phyloP scores from a whole-genome alignment of 2,797 vertebrate species.

The Danio albolineatus region DNA sequence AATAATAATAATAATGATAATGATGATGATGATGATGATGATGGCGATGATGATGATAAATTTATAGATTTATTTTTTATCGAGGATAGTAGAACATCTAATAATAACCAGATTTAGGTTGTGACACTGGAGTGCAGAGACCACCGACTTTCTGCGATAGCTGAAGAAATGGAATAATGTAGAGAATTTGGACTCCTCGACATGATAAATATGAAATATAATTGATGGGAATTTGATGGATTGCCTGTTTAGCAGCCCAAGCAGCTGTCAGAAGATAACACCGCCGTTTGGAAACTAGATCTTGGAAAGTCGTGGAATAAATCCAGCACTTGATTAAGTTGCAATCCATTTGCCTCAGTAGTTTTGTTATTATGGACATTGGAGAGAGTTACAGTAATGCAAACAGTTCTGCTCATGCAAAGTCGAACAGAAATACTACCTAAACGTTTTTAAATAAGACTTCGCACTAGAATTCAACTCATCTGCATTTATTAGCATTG shows the following conservation, averaged over 20 bases:
- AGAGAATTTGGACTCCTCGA: constrained; percentile 5
- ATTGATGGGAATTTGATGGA: constrained; percentile 42
- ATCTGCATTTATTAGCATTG: not conserved
- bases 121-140: not conserved
- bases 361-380: not conserved
- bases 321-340: constrained; percentile 1
- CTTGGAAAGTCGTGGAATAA: constrained; percentile 20
- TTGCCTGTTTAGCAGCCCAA: constrained; percentile 13
- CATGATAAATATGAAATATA: constrained; percentile 43
- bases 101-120: not conserved
- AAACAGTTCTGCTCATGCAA: not conserved
- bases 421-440: not conserved
- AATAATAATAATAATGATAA: no score
- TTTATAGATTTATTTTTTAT: no score
- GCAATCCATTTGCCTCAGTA: not conserved
- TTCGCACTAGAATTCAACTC: not conserved
- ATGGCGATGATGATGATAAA: no score
- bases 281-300: constrained; percentile 28
- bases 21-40: no score
- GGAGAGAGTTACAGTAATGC: not conserved
- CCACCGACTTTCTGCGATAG: not conserved
- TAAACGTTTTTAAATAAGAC: not conserved
- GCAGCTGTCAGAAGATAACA: constrained; percentile 14
- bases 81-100: not conserved
- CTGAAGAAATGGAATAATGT: not conserved